Percentiles rank a stretch among this genome's conserved stretches.
phyloP scores from a whole-genome alignment of 92 coral and sea anemone genomes.

The Phenganax subtilis region DNA sequence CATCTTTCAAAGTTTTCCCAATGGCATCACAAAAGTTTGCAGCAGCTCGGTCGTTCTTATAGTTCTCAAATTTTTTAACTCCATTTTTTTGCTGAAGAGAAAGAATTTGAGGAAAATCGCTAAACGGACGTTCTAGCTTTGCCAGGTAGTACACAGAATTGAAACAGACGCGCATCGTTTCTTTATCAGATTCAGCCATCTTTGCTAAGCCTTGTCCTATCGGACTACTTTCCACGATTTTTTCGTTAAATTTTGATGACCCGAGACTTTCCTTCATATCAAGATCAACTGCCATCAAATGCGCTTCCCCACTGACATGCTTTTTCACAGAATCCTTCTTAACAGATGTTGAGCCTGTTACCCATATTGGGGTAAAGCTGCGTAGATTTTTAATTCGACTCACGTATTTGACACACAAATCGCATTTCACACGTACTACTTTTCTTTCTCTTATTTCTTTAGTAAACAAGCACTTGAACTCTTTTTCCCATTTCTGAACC shows the following conservation, averaged over 20 bases:
- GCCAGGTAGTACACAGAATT: slow-evolving; percentile 21
- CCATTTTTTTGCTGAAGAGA: slow-evolving; percentile 9
- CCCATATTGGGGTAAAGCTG: slow-evolving; percentile 15
- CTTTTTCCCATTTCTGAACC: too few species aligned
- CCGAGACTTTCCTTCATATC: not conserved
- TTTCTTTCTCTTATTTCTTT: slow-evolving; percentile 8
- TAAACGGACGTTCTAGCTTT: slow-evolving; percentile 22
- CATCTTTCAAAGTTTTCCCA: not conserved
- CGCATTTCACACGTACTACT: slow-evolving; percentile 19
- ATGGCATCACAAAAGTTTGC: slow-evolving; percentile 13
- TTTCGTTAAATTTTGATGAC: not conserved
- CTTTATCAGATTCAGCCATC: slow-evolving; percentile 2
- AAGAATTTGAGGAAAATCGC: slow-evolving; percentile 8
- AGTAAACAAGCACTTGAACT: too few species aligned
- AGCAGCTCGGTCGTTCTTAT: not conserved
- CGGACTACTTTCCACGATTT: not conserved
- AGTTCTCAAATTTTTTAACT: not conserved
- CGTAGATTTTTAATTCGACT: slow-evolving; percentile 22
- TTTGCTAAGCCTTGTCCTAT: not conserved
- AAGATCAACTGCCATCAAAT: slow-evolving; percentile 11
- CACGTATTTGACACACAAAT: slow-evolving; percentile 12
- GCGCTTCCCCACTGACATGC: not conserved
- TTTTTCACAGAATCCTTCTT: slow-evolving; percentile 12
- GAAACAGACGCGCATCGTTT: slow-evolving; percentile 11
- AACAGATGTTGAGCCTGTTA: slow-evolving; percentile 5